Percentiles rank a stretch among this genome's conserved stretches.
phyloP scores from a whole-genome alignment of 2,113 vertebrate species.

The Hepsetus odoe region DNA sequence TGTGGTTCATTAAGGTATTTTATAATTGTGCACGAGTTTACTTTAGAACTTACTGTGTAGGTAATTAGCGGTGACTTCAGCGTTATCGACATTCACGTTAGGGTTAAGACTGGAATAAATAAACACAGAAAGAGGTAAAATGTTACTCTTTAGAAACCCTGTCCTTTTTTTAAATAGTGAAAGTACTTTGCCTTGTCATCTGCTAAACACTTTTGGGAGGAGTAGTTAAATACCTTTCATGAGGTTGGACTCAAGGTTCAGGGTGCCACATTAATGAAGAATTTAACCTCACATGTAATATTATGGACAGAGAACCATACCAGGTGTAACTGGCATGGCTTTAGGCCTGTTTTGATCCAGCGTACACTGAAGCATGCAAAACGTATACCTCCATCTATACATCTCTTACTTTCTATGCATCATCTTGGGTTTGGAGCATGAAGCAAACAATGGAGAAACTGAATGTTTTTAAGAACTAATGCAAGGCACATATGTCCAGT shows the following conservation, averaged over 20 bases:
- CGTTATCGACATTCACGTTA: too few species aligned
- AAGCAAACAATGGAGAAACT: not conserved
- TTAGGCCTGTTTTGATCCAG: not conserved
- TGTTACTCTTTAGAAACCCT: constrained; percentile 2
- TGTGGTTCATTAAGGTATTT: not conserved
- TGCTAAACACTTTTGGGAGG: constrained; percentile 63
- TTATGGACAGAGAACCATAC: not conserved
- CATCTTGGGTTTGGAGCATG: not conserved
- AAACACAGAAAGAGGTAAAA: not conserved
- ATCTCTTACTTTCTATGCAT: not conserved
- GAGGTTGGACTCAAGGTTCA: constrained; percentile 64
- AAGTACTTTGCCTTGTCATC: constrained; percentile 27
- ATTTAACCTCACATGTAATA: not conserved
- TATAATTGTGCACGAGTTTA: constrained; percentile 8
- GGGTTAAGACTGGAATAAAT: not conserved
- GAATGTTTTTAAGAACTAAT: constrained; percentile 35
- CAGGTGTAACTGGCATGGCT: constrained; percentile 13
- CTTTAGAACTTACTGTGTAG: not conserved
- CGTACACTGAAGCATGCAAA: constrained; percentile 1
- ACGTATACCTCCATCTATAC: not conserved
- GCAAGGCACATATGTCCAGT: constrained; percentile 59
- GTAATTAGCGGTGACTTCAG: not conserved
- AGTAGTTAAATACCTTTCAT: constrained; percentile 61
- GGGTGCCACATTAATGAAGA: constrained; percentile 47
- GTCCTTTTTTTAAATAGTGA: not conserved